Base-by-base conservation (phyloP, 1,140 invertebrate species). In the Drosophila pachea region DNA sequence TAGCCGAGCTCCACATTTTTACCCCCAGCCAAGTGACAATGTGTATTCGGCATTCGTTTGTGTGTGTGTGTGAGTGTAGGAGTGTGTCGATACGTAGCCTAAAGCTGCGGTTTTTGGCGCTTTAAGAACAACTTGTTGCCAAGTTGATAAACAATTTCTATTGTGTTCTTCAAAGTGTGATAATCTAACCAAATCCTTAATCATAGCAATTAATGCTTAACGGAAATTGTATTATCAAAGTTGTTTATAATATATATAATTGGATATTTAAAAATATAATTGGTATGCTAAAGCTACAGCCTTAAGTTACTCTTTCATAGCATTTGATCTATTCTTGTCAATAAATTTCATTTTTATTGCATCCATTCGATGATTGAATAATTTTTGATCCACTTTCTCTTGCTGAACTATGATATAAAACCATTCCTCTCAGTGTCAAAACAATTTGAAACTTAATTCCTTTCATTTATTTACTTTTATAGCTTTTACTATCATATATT, bases 371-470 rank as follows among this genome's bases (percentile, higher is more conserved):
- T 14, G 35, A 62, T 62, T 42, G 50, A 48, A 5, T 36, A 11
- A 49, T n/a, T 49, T 60, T 49, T 14, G 9, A n/a, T 33, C 9
- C 12, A 14, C 48, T 59, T 59, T 32, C 11, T 48, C 6, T 49
- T 40, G 31, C 6, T 32, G 14, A 29, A 42, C 5, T n/a, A 42
- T 38, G 11, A 7, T 32, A n/a, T 6, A 33, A 7, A 50, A 50
- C n/a, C 29, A 11, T 36, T 48, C 32, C 9, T 49, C 4, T 6
- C 8, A 14, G 6, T n/a, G 35, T 65, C 45, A 12, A 5, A 35
- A 35, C 59, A 62, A 50, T 56, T 69, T 50, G n/a, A 69, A 69
- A 63, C 52, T 69, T 52, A 50, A 49, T 31, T 9, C 56, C 29
- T 5, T 12, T 35, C 9, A 6, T 58, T 49, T 48, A 11, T 43